These are phyloP conservation scores for Macrotis lagotis DNA, from an alignment of 2,113 vertebrate species.

Conservation along the genomic window DNA sequence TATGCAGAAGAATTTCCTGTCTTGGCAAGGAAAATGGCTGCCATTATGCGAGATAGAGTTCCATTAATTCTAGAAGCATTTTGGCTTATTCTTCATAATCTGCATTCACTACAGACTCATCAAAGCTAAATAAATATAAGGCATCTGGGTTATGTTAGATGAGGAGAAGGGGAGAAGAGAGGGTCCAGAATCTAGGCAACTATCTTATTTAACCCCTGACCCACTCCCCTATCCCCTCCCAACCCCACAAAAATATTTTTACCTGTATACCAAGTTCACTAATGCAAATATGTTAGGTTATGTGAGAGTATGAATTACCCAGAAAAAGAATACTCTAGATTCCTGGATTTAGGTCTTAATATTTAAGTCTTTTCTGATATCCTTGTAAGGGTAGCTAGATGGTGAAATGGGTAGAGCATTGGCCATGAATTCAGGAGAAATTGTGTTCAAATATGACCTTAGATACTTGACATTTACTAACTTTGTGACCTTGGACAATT, in stretches of 20 bases:
- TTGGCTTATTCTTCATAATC: neutral
- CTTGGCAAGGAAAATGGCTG: neutral
- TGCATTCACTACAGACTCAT: neutral
- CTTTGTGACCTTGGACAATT: no score
- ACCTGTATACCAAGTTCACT: neutral
- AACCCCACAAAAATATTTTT: neutral
- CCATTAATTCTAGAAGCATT: neutral
- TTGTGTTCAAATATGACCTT: no score
- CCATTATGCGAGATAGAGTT: neutral
- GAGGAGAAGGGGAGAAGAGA: neutral
- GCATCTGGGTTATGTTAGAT: neutral
- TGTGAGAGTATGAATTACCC: neutral
- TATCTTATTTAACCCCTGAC: neutral
- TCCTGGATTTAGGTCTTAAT: neutral
- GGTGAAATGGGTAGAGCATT: no score
- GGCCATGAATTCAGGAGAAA: no score
- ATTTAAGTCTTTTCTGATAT: neutral
- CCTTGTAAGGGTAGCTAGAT: no score
- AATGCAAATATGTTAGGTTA: neutral
- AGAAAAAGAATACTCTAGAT: neutral
- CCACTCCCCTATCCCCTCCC: no score
- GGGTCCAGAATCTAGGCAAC: neutral
- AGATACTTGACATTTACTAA: no score
- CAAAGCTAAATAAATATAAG: neutral
- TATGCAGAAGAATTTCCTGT: neutral